These are phyloP conservation scores for Gallinago stenura DNA, from an alignment of 2,797 vertebrate genomes.

Conservation along the genomic window DNA sequence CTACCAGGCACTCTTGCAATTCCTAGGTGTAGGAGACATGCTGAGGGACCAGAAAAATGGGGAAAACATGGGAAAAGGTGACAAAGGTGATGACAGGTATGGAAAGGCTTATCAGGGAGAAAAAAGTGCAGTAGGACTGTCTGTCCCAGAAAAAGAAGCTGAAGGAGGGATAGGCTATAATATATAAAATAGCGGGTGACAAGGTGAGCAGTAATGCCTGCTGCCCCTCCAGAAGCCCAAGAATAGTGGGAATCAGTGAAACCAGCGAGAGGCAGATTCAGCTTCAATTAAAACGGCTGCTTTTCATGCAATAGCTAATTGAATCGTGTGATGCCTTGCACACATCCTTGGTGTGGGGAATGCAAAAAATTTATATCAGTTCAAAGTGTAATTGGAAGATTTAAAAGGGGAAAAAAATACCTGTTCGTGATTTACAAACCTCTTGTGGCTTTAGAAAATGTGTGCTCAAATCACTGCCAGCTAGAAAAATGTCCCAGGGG, in stretches of 20 bases:
- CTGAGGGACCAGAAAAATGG: background rate
- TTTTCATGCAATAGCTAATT: background rate
- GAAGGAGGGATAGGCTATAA: background rate
- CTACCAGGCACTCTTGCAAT: background rate
- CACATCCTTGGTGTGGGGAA: background rate
- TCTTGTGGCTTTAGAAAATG: background rate
- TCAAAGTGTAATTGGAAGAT: background rate
- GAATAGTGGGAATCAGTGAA: background rate
- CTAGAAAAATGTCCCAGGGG: background rate
- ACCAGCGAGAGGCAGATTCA: background rate
- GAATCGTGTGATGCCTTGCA: background rate
- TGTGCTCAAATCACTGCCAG: background rate
- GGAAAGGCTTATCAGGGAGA: background rate
- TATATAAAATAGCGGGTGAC: background rate
- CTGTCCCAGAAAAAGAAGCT: background rate
- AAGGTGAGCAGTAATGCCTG: background rate
- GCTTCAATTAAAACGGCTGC: background rate
- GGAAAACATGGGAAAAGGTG: background rate
- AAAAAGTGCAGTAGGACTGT: background rate
- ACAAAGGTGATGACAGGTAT: background rate
- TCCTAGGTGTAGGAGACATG: background rate
- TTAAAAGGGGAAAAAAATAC: fast-evolving
- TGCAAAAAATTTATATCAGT: fast-evolving
- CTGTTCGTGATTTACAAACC: background rate
- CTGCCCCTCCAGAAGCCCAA: background rate